A percentile compares a stretch with the other conserved stretches of the same genome.
Conservation (phyloP, 1,140 invertebrate species). For the Euglossa dilemma region DNA sequence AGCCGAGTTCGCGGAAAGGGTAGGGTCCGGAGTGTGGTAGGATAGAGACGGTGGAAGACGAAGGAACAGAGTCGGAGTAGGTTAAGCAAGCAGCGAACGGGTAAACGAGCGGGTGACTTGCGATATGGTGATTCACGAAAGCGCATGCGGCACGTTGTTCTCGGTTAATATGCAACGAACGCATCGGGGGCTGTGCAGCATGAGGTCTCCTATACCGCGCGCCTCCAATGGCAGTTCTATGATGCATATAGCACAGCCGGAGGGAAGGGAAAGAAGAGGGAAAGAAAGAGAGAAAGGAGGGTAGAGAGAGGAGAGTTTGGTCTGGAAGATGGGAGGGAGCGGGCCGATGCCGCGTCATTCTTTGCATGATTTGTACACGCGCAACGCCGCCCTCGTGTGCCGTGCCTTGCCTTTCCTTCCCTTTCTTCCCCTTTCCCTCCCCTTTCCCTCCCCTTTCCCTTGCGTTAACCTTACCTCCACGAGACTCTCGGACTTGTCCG, state of each 20-base stretch:
- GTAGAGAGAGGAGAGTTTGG: constrained; percentile 3
- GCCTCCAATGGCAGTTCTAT: constrained; percentile 2
- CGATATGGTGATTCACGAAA: constrained; percentile 76
- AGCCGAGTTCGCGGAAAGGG: too few relatives aligned
- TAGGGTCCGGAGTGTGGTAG: too few relatives aligned
- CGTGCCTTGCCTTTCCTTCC: constrained; percentile 64
- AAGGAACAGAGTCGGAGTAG: not conserved
- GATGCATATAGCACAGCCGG: constrained; percentile 40
- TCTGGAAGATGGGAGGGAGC: constrained; percentile 38
- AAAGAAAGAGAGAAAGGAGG: constrained; percentile 16
- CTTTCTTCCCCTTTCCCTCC: not conserved
- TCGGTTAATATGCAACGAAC: constrained; percentile 70
- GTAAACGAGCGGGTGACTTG: constrained; percentile 75
- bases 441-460: too few relatives aligned
- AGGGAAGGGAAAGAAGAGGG: constrained; percentile 22
- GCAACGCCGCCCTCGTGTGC: constrained; percentile 76
- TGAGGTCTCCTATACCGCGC: constrained; percentile 36
- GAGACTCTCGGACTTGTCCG: too few relatives aligned
- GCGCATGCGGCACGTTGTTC: constrained; percentile 41
- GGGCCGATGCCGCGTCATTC: constrained; percentile 76
- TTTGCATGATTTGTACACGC: constrained; percentile 80
- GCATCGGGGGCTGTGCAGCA: constrained; percentile 52
- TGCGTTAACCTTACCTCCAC: too few relatives aligned
- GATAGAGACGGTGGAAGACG: not conserved
- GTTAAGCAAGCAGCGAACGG: constrained; percentile 34